phyloP scores from a whole-genome alignment of 92 coral and sea anemone species.

The Anthopleura xanthogrammica region DNA sequence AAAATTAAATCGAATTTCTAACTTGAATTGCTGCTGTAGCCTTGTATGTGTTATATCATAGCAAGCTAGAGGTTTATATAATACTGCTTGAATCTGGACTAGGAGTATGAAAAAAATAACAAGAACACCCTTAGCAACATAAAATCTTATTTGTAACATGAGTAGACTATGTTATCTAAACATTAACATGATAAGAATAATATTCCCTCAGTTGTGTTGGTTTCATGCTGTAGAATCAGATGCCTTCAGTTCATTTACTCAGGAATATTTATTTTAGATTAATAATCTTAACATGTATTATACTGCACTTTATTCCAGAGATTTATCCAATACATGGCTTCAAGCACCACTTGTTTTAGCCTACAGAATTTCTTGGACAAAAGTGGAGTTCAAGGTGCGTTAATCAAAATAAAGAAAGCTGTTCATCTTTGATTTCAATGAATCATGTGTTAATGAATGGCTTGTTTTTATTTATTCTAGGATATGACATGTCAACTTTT shows the following conservation, averaged over 20 bases:
- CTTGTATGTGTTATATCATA: neutral
- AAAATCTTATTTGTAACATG: too few relatives aligned
- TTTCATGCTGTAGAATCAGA: too few relatives aligned
- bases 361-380: slow-evolving; percentile 86
- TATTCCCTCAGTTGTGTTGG: too few relatives aligned
- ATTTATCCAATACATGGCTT: slow-evolving; percentile 93
- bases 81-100: neutral
- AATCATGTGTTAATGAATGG: neutral
- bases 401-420: neutral
- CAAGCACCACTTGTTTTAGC: slow-evolving; percentile 84
- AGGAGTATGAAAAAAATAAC: neutral
- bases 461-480: slow-evolving; percentile 36
- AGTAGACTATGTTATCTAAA: too few relatives aligned
- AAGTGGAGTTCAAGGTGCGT: slow-evolving; percentile 91
- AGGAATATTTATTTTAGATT: neutral
- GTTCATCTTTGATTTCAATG: neutral
- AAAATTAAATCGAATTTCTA: neutral
- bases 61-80: neutral
- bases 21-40: neutral
- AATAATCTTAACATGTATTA: neutral
- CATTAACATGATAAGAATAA: too few relatives aligned
- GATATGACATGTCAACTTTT: slow-evolving; percentile 98
- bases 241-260: too few relatives aligned
- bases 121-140: too few relatives aligned
- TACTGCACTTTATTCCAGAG: slow-evolving; percentile 43